A percentile compares a stretch with the other conserved stretches of the same genome.
phyloP scores from a whole-genome alignment of 2,797 vertebrate species.

The Tokudaia muenninki region DNA sequence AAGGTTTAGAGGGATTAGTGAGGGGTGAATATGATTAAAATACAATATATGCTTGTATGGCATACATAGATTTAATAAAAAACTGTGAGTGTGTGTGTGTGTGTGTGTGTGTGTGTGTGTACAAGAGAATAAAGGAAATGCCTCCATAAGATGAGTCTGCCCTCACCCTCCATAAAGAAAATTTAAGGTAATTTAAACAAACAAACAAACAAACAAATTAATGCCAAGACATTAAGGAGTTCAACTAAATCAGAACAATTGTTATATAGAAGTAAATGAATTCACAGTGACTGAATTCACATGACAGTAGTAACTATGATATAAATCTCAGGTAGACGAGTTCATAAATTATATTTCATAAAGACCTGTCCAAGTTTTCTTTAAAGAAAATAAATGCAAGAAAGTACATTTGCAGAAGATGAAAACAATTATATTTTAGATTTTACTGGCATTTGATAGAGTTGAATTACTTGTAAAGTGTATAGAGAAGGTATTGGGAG shows the following conservation, averaged over 20 bases:
- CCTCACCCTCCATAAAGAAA: too few species aligned
- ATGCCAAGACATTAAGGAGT: background rate
- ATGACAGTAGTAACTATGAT: background rate
- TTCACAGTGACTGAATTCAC: background rate
- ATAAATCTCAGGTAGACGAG: background rate
- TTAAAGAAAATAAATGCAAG: conserved; percentile 29
- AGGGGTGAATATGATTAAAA: too few species aligned
- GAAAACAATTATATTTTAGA: conserved; percentile 58
- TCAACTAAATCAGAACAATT: background rate
- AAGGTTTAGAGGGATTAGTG: too few species aligned
- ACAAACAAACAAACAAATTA: too few species aligned
- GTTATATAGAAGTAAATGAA: background rate
- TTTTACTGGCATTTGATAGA: conserved; percentile 51
- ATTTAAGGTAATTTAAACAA: too few species aligned
- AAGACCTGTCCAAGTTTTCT: conserved; percentile 33
- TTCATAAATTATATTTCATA: conserved; percentile 37
- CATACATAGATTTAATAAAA: too few species aligned
- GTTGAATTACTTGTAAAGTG: conserved; percentile 66
- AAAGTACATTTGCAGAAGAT: background rate
- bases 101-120: too few species aligned
- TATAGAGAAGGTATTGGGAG: conserved; percentile 35
- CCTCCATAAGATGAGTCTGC: too few species aligned
- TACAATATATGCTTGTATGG: too few species aligned
- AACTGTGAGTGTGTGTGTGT: too few species aligned
- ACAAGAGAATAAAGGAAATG: too few species aligned